Conservation (phyloP, 2,797 vertebrate genomes). For the Lepidocolaptes lacrymiger region DNA sequence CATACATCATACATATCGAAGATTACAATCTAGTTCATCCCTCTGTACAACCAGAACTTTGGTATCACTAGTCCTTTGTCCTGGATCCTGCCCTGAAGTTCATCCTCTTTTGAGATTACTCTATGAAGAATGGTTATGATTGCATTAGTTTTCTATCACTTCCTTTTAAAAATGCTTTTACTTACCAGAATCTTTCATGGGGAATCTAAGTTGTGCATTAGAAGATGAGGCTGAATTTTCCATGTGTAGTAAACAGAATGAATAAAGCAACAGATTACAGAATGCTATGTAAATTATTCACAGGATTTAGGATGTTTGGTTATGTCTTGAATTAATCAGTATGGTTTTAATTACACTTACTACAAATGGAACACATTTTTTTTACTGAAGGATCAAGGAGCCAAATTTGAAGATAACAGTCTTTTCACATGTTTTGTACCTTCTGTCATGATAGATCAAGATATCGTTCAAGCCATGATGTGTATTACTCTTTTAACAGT, state of each 20-base stretch:
- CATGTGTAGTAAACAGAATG: neutral
- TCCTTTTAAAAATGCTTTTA: neutral
- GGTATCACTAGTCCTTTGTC: neutral
- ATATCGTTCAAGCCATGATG: conserved; percentile 4
- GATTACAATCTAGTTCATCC: neutral
- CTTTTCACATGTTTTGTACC: conserved; percentile 42
- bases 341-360: conserved; percentile 47
- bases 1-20: rapidly evolving
- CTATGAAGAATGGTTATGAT: rapidly evolving
- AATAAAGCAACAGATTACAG: neutral
- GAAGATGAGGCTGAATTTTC: neutral
- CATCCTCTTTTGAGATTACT: neutral
- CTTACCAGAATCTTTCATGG: neutral
- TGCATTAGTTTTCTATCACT: neutral
- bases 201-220: neutral
- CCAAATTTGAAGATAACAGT: conserved; percentile 40
- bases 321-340: conserved; percentile 43
- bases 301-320: conserved; percentile 37
- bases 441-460: conserved; percentile 62
- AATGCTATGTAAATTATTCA: conserved; percentile 18
- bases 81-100: neutral
- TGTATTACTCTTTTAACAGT: conserved; percentile 40
- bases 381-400: conserved; percentile 20
- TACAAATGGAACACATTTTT: conserved; percentile 28
- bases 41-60: neutral